Conservation (phyloP, 2,113 vertebrate species). For the Carassius auratus region DNA sequence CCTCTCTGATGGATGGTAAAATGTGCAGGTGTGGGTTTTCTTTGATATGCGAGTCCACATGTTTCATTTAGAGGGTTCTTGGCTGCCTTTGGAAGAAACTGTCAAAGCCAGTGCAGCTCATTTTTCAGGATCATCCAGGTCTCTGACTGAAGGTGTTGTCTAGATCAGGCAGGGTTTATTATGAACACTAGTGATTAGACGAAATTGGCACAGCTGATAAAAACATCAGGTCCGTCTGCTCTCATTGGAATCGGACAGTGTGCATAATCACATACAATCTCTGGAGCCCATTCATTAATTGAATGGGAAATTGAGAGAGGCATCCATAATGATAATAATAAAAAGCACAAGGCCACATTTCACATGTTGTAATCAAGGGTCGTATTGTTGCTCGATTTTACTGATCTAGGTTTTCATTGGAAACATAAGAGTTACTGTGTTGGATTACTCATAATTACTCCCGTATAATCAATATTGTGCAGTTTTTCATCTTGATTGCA, state of each 20-base stretch:
- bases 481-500: slow-evolving; percentile 36
- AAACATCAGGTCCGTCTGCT: too few relatives aligned
- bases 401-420: slow-evolving; percentile 12
- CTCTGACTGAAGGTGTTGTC: slow-evolving; percentile 37
- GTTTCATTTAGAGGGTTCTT: slow-evolving; percentile 51
- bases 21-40: slow-evolving; percentile 56
- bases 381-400: slow-evolving; percentile 20
- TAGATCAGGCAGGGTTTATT: neutral
- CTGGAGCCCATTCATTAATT: slow-evolving; percentile 35
- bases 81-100: slow-evolving; percentile 10
- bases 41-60: slow-evolving; percentile 63
- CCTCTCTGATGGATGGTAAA: slow-evolving; percentile 61
- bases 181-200: slow-evolving; percentile 5
- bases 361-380: slow-evolving; percentile 49
- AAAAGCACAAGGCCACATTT: slow-evolving; percentile 49
- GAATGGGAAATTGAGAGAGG: slow-evolving; percentile 34
- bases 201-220: slow-evolving; percentile 11
- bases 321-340: slow-evolving; percentile 30
- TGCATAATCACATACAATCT: neutral
- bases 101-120: slow-evolving; percentile 27
- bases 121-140: slow-evolving; percentile 10
- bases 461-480: slow-evolving; percentile 47
- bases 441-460: slow-evolving; percentile 46
- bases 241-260: too few relatives aligned
- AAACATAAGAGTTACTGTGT: slow-evolving; percentile 44